Evolutionary conservation across 2,888 invertebrate species (phyloP), one percentile per base, ranked within the genome.

Genomic region (Ceraclea dissimilis): DNA sequence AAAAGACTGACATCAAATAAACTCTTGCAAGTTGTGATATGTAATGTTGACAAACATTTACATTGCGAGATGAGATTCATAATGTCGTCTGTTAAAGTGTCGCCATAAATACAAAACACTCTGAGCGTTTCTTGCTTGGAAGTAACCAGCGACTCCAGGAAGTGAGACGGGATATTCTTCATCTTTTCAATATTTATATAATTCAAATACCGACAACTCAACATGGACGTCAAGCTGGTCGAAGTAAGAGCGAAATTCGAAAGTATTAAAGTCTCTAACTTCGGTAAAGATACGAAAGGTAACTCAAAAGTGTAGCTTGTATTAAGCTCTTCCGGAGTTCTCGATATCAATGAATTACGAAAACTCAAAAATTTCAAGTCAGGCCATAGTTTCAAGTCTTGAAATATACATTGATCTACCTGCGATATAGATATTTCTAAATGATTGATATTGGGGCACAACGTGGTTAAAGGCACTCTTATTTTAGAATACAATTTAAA

Each of bases 361-460:
- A 78, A 78, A 68, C 78, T 78, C 63, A 78, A 68, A 65, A 77
- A 77, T 63, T 75, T 76, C 50, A 78, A 67, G 64, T 76, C 74
- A 16, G 77, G 78, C 78, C 78, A 78, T 63, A 73, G 66, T 48
- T 71, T 70, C 58, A 78, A 66, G 65, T 78, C 78, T 66, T 76
- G 76, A 69, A 78, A 78, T 63, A 78, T 78, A 69, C 75, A 75
- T 64, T 75, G 75, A 65, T 77, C 76, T 55, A 78, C 76, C 69
- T 76, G 77, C 62, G 78, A 78, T 70, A 78, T 78, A 65, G 76
- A 76, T 70, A 78, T 77, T 73, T 78, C 78, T 73, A 78, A 65
- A 66, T 75, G 75, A 66, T 77, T 78, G 63, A 78, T 66, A 66
- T 78, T 78, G 51, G 78, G 78, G 63, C 78, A 78, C 65, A 75